Base-by-base conservation (phyloP, 2,888 invertebrate genomes). In the Danaus chrysippus region DNA sequence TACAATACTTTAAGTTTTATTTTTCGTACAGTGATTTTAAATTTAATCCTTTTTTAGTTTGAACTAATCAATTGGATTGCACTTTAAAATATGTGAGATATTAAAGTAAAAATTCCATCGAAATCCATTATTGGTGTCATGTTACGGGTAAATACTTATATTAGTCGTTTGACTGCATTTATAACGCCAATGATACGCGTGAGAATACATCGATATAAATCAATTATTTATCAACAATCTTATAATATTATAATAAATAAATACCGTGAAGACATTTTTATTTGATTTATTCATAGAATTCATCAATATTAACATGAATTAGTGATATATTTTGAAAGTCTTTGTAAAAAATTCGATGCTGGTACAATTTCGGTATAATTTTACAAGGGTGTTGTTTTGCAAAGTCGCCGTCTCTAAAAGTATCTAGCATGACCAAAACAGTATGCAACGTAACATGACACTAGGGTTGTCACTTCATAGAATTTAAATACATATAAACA, bases 341-440 rank as follows among this genome's bases (percentile, higher is more conserved):
- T 34, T 34, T 34, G 23, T 34, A 34, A 34, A 34, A 34, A 34
- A 34, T 34, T 46, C 10, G 3, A 17, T 49, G 19, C 52, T 13
- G 44, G 54, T 61, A 64, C 62, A 54, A 58, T 67, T 61, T 62
- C 65, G 54, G 67, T 67, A 62, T 67, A 54, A 58, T 42, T 58
- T 67, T 67, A 67, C 67, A 67, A 49, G 49, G 49, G 49, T 49
- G 49, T 49, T 49, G n/a, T 15, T 49, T 49, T 49, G 49, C 49
- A 49, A 64, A 67, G 62, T 64, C 63, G 61, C 55, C 59, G 80
- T 82, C 75, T 77, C 63, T 55, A 54, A 82, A 84, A 84, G 79
- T 81, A 79, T 79, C 82, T 84, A 84, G 73, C 79, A 78, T 86
- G 83, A 82, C 84, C 83, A 79, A 84, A 83, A 82, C 83, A 81